Percentiles rank a stretch among this genome's conserved stretches.
These are phyloP conservation scores for Lagocephalus sceleratus DNA, from an alignment of 2,797 vertebrate species.

Conservation along the genomic window DNA sequence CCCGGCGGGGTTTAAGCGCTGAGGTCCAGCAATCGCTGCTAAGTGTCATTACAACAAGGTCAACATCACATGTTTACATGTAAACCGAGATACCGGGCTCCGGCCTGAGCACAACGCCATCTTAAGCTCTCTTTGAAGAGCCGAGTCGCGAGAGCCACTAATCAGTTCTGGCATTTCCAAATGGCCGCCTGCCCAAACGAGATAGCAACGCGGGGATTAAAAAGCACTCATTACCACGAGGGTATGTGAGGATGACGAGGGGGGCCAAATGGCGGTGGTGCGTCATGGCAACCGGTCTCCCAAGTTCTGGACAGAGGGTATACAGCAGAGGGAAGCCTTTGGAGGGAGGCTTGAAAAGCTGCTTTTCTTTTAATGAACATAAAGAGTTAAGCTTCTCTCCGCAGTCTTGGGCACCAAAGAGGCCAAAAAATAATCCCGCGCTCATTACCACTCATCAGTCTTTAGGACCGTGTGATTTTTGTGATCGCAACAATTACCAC, in stretches of 20 bases:
- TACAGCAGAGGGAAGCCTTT: too few relatives aligned
- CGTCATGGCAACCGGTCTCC: conserved; percentile 22
- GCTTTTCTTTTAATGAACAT: too few relatives aligned
- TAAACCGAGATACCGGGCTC: conserved; percentile 12
- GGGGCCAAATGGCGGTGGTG: conserved; percentile 32
- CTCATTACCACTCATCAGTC: too few relatives aligned
- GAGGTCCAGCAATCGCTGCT: conserved; percentile 24
- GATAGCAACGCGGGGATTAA: conserved; percentile 52
- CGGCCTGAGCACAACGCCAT: not conserved
- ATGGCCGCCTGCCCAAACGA: conserved; percentile 42
- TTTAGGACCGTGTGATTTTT: too few relatives aligned
- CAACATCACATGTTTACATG: conserved; percentile 13
- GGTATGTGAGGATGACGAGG: conserved; percentile 17
- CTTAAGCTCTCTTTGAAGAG: conserved; percentile 7
- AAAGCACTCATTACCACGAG: conserved; percentile 42
- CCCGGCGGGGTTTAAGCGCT: conserved; percentile 23
- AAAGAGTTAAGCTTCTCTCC: too few relatives aligned
- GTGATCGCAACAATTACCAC: too few relatives aligned
- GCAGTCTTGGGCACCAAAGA: too few relatives aligned
- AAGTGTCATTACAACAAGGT: conserved; percentile 16
- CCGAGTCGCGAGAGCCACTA: conserved; percentile 24
- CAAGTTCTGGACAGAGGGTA: conserved; percentile 8
- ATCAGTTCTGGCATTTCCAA: conserved; percentile 44
- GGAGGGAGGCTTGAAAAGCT: too few relatives aligned
- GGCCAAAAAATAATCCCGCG: too few relatives aligned